Base-by-base conservation (phyloP, 2,113 vertebrate genomes). In the Chaetops frenatus region DNA sequence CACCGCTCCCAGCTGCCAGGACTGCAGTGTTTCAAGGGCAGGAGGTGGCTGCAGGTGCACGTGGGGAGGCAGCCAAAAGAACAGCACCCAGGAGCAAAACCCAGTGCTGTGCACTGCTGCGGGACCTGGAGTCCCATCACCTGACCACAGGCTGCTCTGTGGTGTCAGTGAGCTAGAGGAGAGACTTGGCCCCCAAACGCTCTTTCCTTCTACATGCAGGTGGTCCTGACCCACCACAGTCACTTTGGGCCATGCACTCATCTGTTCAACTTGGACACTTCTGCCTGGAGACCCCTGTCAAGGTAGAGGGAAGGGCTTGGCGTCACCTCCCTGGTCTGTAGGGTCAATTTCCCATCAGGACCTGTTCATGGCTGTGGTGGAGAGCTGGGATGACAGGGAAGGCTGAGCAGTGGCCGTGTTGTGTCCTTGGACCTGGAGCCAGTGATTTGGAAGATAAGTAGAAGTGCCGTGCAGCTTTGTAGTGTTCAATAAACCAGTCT, bases 11-110 rank as follows among this genome's bases (percentile, higher is more conserved):
- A 78, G 94, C 96, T 93, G 96, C 88, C 92, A 83, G 90, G 47
- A 40, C 92, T 50, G 96, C 81, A 8, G 79, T 2, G 2, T 54
- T 56, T 62, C 3, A 7, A 82, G 76, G 61, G 86, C 40, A 50
- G 86, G 80, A 94, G 91, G 76, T 74, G 91, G 92, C 86, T 97
- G 95, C 92, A 94, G 96, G 92, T 95, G 91, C 77, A 78, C 3
- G 0, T 0, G 2, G 51, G 56, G 81, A 92, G 61, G 45, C 76
- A 89, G 91, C 53, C 92, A 89, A 57, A 78, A 71, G 51, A 92
- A 60, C 2, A 0, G 66, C 79, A 79, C 9, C 56, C 86, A 71
- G 44, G n/a, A 93, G 56, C 0, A 6, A 64, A 74, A 58, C 25
- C 38, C 67, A 44, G 76, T 0, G 2, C 64, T 9, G 33, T 0